These are phyloP conservation scores for Urocyon cinereoargenteus DNA, from an alignment of 2,797 vertebrate genomes.

Conservation along the genomic window DNA sequence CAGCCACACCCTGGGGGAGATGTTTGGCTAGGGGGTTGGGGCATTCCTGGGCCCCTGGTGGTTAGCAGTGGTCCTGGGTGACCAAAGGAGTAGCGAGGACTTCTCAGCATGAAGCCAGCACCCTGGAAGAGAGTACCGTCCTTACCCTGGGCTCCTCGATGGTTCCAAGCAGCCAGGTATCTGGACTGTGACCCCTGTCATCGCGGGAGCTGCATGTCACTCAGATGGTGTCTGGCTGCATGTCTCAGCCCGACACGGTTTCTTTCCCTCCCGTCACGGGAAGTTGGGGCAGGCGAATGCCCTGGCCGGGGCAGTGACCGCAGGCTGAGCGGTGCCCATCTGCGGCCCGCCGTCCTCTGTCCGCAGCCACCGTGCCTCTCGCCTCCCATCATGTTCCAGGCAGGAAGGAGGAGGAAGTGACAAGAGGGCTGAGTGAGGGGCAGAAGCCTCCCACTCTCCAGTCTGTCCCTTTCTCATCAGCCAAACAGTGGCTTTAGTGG, in stretches of 20 bases:
- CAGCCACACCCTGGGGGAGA: not conserved
- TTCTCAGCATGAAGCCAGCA: not conserved
- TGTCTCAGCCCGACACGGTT: not conserved
- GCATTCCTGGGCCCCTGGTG: conserved; percentile 20
- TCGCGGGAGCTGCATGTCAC: accelerated
- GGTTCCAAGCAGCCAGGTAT: no score
- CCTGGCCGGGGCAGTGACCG: accelerated
- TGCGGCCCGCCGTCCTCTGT: accelerated
- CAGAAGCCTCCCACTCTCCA: no score
- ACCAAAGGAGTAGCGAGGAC: not conserved
- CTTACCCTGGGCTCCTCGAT: not conserved
- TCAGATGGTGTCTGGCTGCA: not conserved
- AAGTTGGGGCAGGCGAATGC: not conserved
- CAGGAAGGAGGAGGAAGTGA: not conserved
- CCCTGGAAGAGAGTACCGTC: accelerated
- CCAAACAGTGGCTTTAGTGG: not conserved
- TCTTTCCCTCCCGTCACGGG: not conserved
- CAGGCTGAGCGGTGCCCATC: accelerated
- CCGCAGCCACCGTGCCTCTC: not conserved
- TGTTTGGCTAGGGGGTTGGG: not conserved
- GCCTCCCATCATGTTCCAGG: no score
- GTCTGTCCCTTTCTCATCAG: not conserved
- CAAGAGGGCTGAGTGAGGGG: not conserved
- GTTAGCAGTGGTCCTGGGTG: not conserved
- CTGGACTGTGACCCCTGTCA: not conserved